Evolutionary conservation across 2,888 invertebrate genomes (phyloP).

Genomic region (Dicroscelio sp.): DNA sequence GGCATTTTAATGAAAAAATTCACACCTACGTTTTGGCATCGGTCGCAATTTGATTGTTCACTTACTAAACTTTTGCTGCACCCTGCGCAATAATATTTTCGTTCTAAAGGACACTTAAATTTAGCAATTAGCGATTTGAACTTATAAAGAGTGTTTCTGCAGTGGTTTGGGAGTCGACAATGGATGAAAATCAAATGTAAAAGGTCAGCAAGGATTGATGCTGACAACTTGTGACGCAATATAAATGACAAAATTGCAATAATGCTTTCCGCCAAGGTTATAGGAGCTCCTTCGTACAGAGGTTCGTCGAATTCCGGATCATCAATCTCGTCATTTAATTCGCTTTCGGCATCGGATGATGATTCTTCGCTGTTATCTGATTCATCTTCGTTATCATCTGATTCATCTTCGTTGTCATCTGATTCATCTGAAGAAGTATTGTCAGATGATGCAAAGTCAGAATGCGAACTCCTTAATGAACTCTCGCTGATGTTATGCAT

Average conservation of each 20-base stretch:
- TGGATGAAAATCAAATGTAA: slow-evolving; percentile 1
- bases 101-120: slow-evolving; percentile 37
- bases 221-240: neutral
- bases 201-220: neutral
- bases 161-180: slow-evolving; percentile 14
- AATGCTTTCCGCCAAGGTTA: slow-evolving; percentile 29
- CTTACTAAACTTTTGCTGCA: neutral
- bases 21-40: neutral
- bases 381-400: no score
- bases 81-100: neutral
- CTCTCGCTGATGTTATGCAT: no score
- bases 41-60: neutral
- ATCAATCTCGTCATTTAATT: no score
- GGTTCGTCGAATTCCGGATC: neutral
- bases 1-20: slow-evolving; percentile 16
- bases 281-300: neutral
- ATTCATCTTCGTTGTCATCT: no score
- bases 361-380: no score
- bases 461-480: no score
- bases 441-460: no score
- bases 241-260: neutral
- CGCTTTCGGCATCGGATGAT: no score
- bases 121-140: slow-evolving; percentile 16
- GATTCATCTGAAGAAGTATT: no score
- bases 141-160: slow-evolving; percentile 12